Evolutionary conservation across 2,888 invertebrate genomes (phyloP).

Genomic region (Polyommatus iphigenia): DNA sequence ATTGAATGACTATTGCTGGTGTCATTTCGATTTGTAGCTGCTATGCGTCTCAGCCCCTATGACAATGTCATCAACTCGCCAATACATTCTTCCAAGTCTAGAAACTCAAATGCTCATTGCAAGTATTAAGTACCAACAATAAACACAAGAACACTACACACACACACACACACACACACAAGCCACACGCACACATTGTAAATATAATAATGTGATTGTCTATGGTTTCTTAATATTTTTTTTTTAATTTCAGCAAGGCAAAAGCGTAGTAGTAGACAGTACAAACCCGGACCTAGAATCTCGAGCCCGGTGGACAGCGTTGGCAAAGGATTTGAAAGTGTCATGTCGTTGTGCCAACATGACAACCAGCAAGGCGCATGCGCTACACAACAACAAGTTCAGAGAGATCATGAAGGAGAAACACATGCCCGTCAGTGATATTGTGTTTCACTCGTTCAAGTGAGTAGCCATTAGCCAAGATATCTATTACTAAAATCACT

Average conservation of each 20-base stretch:
- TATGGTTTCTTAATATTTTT: neutral
- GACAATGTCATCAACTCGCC: no score
- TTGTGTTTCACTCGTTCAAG: conserved; percentile 91
- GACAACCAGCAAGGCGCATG: conserved; percentile 84
- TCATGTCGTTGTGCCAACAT: conserved; percentile 91
- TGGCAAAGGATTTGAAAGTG: conserved; percentile 83
- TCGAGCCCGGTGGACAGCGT: conserved; percentile 85
- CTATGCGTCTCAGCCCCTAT: no score
- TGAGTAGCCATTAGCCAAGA: conserved; percentile 68
- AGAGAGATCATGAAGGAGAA: conserved; percentile 87
- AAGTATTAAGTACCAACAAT: no score
- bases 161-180: no score
- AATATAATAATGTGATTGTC: neutral
- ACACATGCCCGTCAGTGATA: conserved; percentile 88
- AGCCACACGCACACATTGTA: neutral
- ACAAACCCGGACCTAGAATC: conserved; percentile 92
- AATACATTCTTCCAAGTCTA: no score
- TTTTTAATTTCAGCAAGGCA: conserved; percentile 57
- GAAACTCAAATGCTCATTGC: no score
- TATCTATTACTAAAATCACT: neutral
- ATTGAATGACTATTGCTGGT: no score
- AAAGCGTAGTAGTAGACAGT: conserved; percentile 93
- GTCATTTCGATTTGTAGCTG: no score
- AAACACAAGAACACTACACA: no score
- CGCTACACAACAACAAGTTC: conserved; percentile 93